These are phyloP conservation scores for Conopomorpha cramerella DNA, from an alignment of 1,140 invertebrate species.

Conservation along the genomic window DNA sequence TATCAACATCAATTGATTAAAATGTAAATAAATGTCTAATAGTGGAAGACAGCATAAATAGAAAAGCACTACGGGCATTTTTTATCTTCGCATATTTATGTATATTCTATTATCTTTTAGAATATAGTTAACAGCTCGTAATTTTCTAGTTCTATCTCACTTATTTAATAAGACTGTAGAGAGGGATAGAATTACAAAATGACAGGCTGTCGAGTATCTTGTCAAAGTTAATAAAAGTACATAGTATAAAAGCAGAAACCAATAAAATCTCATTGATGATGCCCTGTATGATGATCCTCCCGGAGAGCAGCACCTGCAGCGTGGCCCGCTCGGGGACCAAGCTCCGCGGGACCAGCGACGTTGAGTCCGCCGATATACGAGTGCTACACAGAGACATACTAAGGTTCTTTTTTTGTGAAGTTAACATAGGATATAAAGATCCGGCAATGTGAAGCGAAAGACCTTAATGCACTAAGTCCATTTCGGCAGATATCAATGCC, in stretches of 20 bases:
- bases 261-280: conserved; percentile 42
- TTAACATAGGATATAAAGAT: no score
- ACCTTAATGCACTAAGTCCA: no score
- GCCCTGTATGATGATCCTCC: conserved; percentile 39
- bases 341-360: conserved; percentile 10
- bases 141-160: no score
- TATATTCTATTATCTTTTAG: no score
- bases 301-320: conserved; percentile 37
- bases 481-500: no score
- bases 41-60: no score
- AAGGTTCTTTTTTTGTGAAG: not conserved
- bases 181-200: not conserved
- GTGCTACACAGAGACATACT: not conserved
- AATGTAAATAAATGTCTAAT: no score
- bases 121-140: no score
- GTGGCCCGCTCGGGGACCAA: conserved; percentile 25
- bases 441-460: no score
- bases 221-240: not conserved
- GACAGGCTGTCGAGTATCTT: not conserved
- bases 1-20: no score
- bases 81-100: no score
- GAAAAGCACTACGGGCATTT: no score
- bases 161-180: not conserved
- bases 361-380: conserved; percentile 3
- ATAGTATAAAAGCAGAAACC: conserved; percentile 15